A percentile compares a stretch with the other conserved stretches of the same genome.
Evolutionary conservation across 2,888 invertebrate species (phyloP).

Genomic region (Hirtodrosophila duncani): DNA sequence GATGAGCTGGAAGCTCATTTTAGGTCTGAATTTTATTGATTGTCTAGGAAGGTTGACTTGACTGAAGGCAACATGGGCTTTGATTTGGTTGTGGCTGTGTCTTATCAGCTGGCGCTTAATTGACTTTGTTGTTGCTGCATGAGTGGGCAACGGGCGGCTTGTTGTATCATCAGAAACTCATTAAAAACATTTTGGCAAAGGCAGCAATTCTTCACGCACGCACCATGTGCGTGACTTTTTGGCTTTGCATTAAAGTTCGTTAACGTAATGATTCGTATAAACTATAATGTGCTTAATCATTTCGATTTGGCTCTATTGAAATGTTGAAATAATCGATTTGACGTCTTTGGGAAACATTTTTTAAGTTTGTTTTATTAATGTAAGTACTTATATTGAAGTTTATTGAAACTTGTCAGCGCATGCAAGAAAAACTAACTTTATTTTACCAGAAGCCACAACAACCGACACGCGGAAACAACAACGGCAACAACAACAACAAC

Average conservation of each 20-base stretch:
- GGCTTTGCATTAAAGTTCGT: conserved; percentile 18
- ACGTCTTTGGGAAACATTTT: no score
- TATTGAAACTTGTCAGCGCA: conserved; percentile 69
- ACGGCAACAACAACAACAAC: conserved; percentile 31
- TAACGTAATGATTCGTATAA: no score
- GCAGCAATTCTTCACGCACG: conserved; percentile 4
- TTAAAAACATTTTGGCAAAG: conserved; percentile 21
- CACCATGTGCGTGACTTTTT: conserved; percentile 52
- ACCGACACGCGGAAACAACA: not conserved
- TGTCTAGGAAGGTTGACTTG: conserved; percentile 7
- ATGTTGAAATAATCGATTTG: no score
- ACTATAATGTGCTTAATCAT: conserved; percentile 22
- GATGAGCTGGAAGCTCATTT: conserved; percentile 7
- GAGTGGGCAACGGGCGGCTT: no score
- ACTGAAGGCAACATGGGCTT: not conserved
- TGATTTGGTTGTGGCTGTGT: not conserved
- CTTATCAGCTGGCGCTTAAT: conserved; percentile 50
- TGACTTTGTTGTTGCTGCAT: conserved; percentile 33
- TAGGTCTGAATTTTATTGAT: conserved; percentile 13
- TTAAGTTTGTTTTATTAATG: conserved; percentile 55
- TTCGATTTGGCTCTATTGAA: conserved; percentile 40
- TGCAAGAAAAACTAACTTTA: conserved; percentile 45
- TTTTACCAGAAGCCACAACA: conserved; percentile 9
- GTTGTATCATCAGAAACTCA: conserved; percentile 29
- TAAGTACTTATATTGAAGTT: conserved; percentile 68